Evolutionary conservation across 1,140 invertebrate species (phyloP), one percentile per base, ranked within the genome.

Genomic region (Pseudachorutes palmiensis): DNA sequence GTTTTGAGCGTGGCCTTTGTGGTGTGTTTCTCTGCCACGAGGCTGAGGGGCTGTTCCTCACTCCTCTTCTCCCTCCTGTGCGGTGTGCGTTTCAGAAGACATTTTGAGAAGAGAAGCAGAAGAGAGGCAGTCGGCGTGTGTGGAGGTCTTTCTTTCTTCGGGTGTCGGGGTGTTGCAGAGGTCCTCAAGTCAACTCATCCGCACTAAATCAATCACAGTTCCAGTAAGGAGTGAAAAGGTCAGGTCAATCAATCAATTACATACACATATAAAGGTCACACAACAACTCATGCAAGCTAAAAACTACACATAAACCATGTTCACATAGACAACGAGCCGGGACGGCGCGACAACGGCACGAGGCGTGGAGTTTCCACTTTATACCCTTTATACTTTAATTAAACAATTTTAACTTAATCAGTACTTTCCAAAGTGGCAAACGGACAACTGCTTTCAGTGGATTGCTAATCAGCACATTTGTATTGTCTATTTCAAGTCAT

Each of bases 11-110:
- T 45, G 36, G 36, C 36, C n/a, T n/a, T n/a, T n/a, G n/a, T n/a
- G n/a, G n/a, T n/a, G n/a, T n/a, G n/a, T n/a, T n/a, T n/a, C n/a
- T n/a, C n/a, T n/a, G n/a, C n/a, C n/a, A n/a, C n/a, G n/a, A n/a
- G n/a, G n/a, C n/a, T n/a, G 36, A 19, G 36, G 36, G 36, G 19
- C 36, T 45, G 36, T 45, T 19, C 36, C 9, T 45, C 19, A 19
- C 36, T 55, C 24, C 24, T 26, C 51, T 26, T 55, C 24, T 24
- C 51, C 24, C 5, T 24, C 5, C 12, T 9, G 14, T 5, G 24
- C 9, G 51, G 51, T 55, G 51, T 55, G 51, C 51, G 51, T 55
- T 55, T 24, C 51, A 55, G 51, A 5, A 55, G 51, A 55, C 51
- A 55, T 55, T 55, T 55, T 55, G 51, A 55, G 51, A 41, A 41